A percentile compares a stretch with the other conserved stretches of the same genome.
Evolutionary conservation across 2,888 invertebrate genomes (phyloP).

Genomic region (Platycnemis pennipes): DNA sequence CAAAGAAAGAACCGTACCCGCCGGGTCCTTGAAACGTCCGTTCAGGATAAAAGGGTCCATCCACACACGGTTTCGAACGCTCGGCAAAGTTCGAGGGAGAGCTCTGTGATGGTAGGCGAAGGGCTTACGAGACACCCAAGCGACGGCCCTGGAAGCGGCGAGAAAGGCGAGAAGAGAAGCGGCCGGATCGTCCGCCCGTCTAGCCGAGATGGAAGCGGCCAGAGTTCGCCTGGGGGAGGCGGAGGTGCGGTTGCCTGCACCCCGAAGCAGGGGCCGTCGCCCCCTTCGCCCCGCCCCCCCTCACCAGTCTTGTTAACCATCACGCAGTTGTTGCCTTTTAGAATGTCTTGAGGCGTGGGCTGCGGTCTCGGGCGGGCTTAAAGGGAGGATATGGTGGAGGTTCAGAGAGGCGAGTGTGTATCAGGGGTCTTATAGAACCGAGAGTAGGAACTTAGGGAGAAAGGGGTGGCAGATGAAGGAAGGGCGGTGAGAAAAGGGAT

Average conservation of each 20-base stretch:
- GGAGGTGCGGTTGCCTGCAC: not conserved
- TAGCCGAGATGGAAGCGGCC: not conserved
- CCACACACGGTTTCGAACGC: too few relatives aligned
- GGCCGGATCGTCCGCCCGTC: not conserved
- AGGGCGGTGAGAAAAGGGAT: not conserved
- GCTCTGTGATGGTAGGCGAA: not conserved
- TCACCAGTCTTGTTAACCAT: constrained; percentile 48
- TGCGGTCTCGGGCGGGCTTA: constrained; percentile 9
- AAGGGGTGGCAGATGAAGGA: not conserved
- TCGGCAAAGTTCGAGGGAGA: too few relatives aligned
- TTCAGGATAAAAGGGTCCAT: too few relatives aligned
- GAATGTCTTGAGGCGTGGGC: constrained; percentile 57
- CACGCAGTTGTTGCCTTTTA: constrained; percentile 55
- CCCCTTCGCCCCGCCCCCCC: not conserved
- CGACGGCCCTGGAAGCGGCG: not conserved
- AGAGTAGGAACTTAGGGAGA: not conserved
- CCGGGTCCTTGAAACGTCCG: too few relatives aligned
- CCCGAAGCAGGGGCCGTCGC: not conserved
- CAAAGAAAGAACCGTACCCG: too few relatives aligned
- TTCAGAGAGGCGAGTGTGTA: not conserved
- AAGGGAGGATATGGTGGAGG: not conserved
- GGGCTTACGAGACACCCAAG: not conserved
- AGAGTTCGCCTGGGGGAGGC: not conserved
- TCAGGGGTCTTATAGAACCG: not conserved
- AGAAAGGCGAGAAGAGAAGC: not conserved